Conservation (phyloP, 2,113 vertebrate species). For the Gallinago media region DNA sequence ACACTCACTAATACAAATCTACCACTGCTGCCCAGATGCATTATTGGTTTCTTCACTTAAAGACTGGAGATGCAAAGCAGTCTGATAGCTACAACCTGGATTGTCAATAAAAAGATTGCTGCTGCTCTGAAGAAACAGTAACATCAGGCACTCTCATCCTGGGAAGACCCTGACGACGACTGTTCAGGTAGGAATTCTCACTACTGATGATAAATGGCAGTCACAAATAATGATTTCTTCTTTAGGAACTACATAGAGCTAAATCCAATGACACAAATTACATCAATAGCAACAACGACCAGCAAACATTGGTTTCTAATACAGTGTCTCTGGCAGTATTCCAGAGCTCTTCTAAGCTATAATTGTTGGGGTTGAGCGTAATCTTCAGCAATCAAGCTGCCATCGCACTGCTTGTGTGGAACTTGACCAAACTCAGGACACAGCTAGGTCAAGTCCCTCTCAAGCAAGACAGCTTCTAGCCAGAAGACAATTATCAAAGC, state of each 20-base stretch:
- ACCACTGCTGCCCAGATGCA: not conserved
- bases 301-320: not conserved
- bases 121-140: not conserved
- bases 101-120: not conserved
- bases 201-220: not conserved
- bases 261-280: not conserved
- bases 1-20: not conserved
- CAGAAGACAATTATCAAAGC: not conserved
- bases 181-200: not conserved
- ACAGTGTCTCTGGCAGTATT: not conserved
- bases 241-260: not conserved
- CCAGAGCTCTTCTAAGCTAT: not conserved
- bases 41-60: not conserved
- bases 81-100: not conserved
- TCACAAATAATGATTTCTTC: not conserved
- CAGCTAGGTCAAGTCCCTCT: not conserved
- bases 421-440: not conserved
- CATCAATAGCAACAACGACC: not conserved
- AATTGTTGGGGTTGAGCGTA: not conserved
- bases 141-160: not conserved
- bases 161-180: not conserved
- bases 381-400: not conserved
- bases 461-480: not conserved
- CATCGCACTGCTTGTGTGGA: not conserved
- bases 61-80: not conserved